Percentiles rank a stretch among this genome's conserved stretches.
phyloP scores from a whole-genome alignment of 2,797 vertebrate genomes.

The Pelodytes ibericus region DNA sequence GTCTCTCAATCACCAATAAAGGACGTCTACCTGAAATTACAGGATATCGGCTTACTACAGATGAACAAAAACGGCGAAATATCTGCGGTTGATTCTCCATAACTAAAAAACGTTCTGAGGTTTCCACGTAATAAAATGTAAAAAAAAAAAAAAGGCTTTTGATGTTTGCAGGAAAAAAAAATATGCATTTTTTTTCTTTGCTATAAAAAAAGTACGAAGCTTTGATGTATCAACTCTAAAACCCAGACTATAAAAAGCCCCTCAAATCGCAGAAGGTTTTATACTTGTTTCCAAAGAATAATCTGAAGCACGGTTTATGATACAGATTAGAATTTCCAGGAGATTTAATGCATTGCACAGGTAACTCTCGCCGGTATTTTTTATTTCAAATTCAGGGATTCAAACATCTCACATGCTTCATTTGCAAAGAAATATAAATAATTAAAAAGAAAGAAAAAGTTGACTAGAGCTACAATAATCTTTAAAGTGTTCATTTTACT shows the following conservation, averaged over 20 bases:
- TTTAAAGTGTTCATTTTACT: too few relatives aligned
- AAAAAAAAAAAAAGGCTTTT: slow-evolving; percentile 6
- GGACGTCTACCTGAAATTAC: neutral
- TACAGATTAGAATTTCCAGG: neutral
- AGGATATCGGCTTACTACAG: slow-evolving; percentile 2
- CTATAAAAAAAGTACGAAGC: slow-evolving; percentile 10
- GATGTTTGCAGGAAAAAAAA: slow-evolving; percentile 30
- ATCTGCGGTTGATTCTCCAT: slow-evolving; percentile 7
- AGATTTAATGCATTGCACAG: neutral
- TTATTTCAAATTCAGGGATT: too few relatives aligned
- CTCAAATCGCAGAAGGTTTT: slow-evolving; percentile 25
- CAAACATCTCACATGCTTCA: too few relatives aligned
- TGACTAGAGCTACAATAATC: too few relatives aligned
- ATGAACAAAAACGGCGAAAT: slow-evolving; percentile 9
- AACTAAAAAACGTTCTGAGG: neutral
- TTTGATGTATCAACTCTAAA: slow-evolving; percentile 25
- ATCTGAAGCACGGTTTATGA: slow-evolving; percentile 11
- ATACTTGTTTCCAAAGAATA: slow-evolving; percentile 31
- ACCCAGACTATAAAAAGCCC: slow-evolving; percentile 10
- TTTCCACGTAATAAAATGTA: slow-evolving; percentile 15
- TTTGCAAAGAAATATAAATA: too few relatives aligned
- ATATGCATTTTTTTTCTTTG: slow-evolving; percentile 16
- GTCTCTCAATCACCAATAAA: too few relatives aligned
- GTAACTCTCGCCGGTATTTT: too few relatives aligned
- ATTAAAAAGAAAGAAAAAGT: too few relatives aligned